Percentiles rank a stretch among this genome's conserved stretches.
These are phyloP conservation scores for Dendrocopos noguchii DNA, from an alignment of 2,113 vertebrate genomes.

Conservation along the genomic window DNA sequence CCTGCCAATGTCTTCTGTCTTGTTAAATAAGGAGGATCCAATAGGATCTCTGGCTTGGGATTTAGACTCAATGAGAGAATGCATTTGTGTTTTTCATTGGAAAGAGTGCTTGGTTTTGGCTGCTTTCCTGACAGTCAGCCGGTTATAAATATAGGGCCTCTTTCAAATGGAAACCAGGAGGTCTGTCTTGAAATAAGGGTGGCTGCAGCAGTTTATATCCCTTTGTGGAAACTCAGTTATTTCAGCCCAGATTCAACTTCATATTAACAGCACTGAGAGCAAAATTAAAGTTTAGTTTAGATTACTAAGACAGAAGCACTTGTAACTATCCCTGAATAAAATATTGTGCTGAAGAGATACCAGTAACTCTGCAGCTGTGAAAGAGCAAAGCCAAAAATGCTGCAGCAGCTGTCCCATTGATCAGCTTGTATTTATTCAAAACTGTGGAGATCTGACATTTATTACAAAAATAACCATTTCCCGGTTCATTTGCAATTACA, in stretches of 20 bases:
- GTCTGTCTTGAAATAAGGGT: background rate
- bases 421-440: background rate
- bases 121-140: background rate
- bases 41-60: background rate
- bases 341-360: background rate
- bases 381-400: slow-evolving; percentile 1
- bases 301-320: background rate
- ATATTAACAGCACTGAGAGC: background rate
- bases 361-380: background rate
- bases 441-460: background rate
- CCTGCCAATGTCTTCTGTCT: background rate
- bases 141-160: background rate
- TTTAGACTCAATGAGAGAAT: background rate
- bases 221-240: background rate
- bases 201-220: background rate
- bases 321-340: background rate
- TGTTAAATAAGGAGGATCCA: background rate
- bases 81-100: background rate
- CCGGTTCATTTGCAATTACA: background rate
- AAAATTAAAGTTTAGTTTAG: background rate
- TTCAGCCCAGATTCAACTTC: background rate
- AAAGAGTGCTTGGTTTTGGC: background rate
- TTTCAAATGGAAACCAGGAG: background rate
- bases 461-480: slow-evolving; percentile 2
- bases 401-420: slow-evolving; percentile 22